Conservation (phyloP, 2,113 vertebrate species). For the Archocentrus centrarchus region DNA sequence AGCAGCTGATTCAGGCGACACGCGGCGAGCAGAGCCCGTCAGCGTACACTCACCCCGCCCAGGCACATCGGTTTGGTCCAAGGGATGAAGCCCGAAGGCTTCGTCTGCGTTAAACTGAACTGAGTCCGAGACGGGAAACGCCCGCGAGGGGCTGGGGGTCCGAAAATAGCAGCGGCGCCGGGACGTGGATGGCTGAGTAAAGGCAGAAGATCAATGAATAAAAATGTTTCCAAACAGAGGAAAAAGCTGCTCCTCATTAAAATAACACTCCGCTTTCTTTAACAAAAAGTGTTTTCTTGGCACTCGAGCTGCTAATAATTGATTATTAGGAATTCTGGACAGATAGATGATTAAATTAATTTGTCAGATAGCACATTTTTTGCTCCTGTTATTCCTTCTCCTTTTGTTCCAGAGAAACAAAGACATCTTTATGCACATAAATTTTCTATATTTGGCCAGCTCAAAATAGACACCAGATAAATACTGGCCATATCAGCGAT, state of each 20-base stretch:
- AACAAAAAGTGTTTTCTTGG: neutral
- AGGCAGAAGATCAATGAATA: neutral
- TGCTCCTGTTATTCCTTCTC: neutral
- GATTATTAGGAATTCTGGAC: neutral
- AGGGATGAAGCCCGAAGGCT: constrained; percentile 50
- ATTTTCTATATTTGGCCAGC: neutral
- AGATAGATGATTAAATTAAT: neutral
- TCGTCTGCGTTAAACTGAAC: constrained; percentile 14
- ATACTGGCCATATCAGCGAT: neutral
- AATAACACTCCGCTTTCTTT: neutral
- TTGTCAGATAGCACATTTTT: neutral
- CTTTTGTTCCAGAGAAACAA: too few relatives aligned
- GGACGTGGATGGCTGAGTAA: neutral
- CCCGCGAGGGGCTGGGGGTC: neutral
- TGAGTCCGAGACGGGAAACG: neutral
- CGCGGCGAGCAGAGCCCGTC: constrained; percentile 8
- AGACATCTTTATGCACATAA: too few relatives aligned
- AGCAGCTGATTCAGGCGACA: constrained; percentile 65
- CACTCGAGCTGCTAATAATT: neutral
- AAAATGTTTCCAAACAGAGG: neutral
- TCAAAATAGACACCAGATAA: neutral
- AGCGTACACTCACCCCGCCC: constrained; percentile 12
- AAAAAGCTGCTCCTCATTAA: neutral
- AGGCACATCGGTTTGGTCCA: constrained; percentile 78
- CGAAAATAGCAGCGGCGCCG: neutral